Evolutionary conservation across 1,140 invertebrate species (phyloP).

Genomic region (Sitobion miscanthi): DNA sequence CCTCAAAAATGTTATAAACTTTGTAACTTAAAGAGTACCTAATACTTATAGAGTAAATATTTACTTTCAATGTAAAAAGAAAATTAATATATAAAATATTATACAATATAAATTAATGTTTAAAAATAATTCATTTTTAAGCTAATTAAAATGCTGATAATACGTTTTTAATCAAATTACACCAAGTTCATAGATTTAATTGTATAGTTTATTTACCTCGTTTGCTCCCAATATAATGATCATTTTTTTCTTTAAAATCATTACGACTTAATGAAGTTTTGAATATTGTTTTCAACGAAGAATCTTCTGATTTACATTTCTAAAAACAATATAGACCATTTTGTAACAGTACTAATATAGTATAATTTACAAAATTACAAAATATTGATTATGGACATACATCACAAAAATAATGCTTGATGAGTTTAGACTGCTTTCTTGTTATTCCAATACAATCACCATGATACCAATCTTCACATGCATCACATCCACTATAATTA

Average conservation of each 20-base stretch:
- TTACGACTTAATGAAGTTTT: slow-evolving; percentile 57
- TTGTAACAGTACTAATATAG: not conserved
- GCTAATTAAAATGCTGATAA: not conserved
- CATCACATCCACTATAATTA: slow-evolving; percentile 82
- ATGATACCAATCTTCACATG: slow-evolving; percentile 99
- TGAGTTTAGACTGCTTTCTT: slow-evolving; percentile 88
- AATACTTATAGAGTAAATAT: no score
- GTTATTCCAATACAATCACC: slow-evolving; percentile 96
- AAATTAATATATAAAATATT: no score
- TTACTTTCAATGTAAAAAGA: no score
- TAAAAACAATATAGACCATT: slow-evolving; percentile 27
- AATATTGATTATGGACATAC: slow-evolving; percentile 33
- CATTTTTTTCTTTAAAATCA: slow-evolving; percentile 55
- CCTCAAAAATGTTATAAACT: no score
- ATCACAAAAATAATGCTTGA: slow-evolving; percentile 91
- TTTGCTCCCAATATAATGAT: slow-evolving; percentile 42
- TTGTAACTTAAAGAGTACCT: no score
- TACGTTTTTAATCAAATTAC: not conserved
- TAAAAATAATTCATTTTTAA: no score
- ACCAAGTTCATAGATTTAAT: not conserved
- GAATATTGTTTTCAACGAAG: slow-evolving; percentile 58
- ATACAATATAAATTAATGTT: no score
- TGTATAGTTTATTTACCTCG: not conserved
- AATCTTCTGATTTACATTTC: slow-evolving; percentile 54
- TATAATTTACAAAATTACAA: not conserved